A percentile compares a stretch with the other conserved stretches of the same genome.
phyloP scores from a whole-genome alignment of 2,113 vertebrate species.

The Meleagris gallopavo region DNA sequence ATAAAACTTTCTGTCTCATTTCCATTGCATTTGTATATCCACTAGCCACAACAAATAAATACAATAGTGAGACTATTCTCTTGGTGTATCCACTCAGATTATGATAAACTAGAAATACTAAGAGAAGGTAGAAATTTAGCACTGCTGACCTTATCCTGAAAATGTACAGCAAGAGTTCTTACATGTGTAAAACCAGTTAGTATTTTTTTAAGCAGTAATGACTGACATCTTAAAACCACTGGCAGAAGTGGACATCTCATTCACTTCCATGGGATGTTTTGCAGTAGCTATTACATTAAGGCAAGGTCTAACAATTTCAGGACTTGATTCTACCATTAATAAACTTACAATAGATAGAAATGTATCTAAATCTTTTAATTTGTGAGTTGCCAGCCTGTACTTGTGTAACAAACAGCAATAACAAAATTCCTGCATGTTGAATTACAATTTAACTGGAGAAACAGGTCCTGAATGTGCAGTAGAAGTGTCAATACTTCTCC shows the following conservation, averaged over 20 bases:
- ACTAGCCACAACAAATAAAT: not conserved
- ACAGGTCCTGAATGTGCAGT: not conserved
- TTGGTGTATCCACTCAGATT: not conserved
- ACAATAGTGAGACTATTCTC: not conserved
- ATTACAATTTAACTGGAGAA: not conserved
- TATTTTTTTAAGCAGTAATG: not conserved
- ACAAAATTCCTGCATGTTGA: not conserved
- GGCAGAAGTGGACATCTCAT: not conserved
- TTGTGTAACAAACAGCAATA: not conserved
- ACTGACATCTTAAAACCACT: too few species aligned
- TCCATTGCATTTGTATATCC: not conserved
- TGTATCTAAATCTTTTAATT: not conserved
- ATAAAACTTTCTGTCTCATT: not conserved
- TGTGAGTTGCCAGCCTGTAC: not conserved
- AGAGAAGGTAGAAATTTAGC: not conserved
- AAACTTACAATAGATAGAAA: not conserved
- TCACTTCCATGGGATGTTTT: not conserved
- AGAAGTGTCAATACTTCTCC: not conserved
- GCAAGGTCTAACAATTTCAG: not conserved
- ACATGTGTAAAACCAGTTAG: not conserved
- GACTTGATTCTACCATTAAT: not conserved
- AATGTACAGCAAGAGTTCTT: not conserved
- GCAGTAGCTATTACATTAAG: not conserved
- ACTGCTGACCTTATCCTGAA: not conserved
- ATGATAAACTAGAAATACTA: not conserved